These are phyloP conservation scores for Creontiades dilutus DNA, from an alignment of 2,888 invertebrate genomes.

Conservation along the genomic window DNA sequence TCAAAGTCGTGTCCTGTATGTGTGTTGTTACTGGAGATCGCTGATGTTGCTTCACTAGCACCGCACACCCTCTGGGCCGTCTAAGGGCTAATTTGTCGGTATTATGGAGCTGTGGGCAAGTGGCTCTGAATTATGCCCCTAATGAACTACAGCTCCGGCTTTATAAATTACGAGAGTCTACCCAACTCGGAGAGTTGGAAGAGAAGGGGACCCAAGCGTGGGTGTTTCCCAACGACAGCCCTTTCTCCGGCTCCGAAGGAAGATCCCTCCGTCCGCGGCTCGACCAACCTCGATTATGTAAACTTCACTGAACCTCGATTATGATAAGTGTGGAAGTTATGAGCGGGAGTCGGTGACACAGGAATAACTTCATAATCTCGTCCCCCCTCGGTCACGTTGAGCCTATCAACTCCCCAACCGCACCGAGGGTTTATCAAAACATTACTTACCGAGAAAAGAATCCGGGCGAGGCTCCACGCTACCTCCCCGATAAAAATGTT, in stretches of 20 bases:
- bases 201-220: background rate
- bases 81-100: background rate
- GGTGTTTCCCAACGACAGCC: conserved; percentile 24
- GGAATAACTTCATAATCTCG: conserved; percentile 4
- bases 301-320: background rate
- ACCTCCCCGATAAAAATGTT: too few relatives aligned
- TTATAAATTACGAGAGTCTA: conserved; percentile 9
- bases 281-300: conserved; percentile 28
- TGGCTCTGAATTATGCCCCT: conserved; percentile 18
- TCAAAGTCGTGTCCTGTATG: background rate
- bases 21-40: background rate
- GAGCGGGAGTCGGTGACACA: conserved; percentile 20
- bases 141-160: conserved; percentile 20
- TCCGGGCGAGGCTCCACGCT: too few relatives aligned
- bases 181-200: background rate
- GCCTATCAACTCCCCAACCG: background rate
- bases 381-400: background rate
- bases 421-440: too few relatives aligned
- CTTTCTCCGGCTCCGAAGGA: conserved; percentile 13
- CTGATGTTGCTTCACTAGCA: background rate
- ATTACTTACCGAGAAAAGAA: too few relatives aligned
- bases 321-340: conserved; percentile 16
- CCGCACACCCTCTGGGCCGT: background rate
- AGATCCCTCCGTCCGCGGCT: background rate
- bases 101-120: conserved; percentile 22